Conservation (phyloP, 2,888 invertebrate genomes). For the Brenthis hecate region DNA sequence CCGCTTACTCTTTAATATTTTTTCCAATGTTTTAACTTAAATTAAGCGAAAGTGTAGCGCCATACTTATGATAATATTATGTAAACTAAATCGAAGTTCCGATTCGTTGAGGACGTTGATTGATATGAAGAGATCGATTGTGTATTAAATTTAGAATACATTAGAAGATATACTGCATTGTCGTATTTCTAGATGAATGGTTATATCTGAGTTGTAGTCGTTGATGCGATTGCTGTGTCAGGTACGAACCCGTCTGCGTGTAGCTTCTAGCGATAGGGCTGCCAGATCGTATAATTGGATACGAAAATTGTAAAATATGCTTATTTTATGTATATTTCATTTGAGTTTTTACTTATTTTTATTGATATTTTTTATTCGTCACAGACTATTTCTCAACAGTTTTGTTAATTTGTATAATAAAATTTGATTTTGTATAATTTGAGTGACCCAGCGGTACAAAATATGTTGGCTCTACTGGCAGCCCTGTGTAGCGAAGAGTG, state of each 20-base stretch:
- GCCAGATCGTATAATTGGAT: no score
- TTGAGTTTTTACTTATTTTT: no score
- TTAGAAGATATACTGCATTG: slow-evolving; percentile 6
- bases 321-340: no score
- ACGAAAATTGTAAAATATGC: no score
- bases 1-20: slow-evolving; percentile 18
- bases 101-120: slow-evolving; percentile 11
- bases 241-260: slow-evolving; percentile 61
- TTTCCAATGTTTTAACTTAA: slow-evolving; percentile 15
- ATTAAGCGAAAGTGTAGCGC: slow-evolving; percentile 36
- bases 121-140: slow-evolving; percentile 14
- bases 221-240: slow-evolving; percentile 52
- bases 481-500: slow-evolving; percentile 50
- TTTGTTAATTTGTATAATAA: no score
- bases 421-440: no score
- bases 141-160: slow-evolving; percentile 15
- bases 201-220: background rate
- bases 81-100: slow-evolving; percentile 6
- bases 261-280: slow-evolving; percentile 62
- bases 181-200: slow-evolving; percentile 10
- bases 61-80: slow-evolving; percentile 29
- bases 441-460: no score
- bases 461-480: no score
- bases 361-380: no score
- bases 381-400: no score